Evolutionary conservation across 2,113 vertebrate species (phyloP), one percentile per base, ranked within the genome.

Genomic region (Gasterosteus nipponicus): DNA sequence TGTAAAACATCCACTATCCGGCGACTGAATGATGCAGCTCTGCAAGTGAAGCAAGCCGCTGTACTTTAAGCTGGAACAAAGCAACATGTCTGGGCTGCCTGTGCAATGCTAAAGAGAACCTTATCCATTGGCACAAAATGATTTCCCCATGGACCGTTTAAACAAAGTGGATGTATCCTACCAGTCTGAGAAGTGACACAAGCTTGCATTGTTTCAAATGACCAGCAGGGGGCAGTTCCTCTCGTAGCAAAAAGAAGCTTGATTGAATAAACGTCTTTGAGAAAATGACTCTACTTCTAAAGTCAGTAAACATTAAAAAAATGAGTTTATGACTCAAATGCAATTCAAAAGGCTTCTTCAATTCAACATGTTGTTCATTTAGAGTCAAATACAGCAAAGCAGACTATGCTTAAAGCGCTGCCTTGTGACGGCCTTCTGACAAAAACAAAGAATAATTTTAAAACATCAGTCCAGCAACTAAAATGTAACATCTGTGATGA

Each of bases 111-210:
- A 11, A 60, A 65, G 7, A 1, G 4, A 75, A 57, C 14, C 15
- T 16, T n/a, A 77, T 33, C 1, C 4, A 16, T 11, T 58, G 73
- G 58, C 61, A 62, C 60, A 41, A 71, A 67, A 10, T 42, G 4
- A 33, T 33, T 33, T 33, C 33, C 33, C 33, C 33, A 33, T 3
- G 29, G 4, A n/a, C 16, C 15, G 11, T 31, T 31, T n/a, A 51
- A 49, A 49, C 18, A 18, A 49, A 7, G 2, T 49, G 46, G 46
- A 49, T 18, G 16, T 49, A 7, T 5, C 46, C 46, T 49, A 1
- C 1, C 4, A 49, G 49, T 51, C 49, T 51, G 49, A n/a, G n/a
- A 19, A 51, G 49, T 51, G 49, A 51, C 19, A 9, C 22, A n/a
- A 53, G 10, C n/a, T 53, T 22, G 9, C 19, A 22, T 22, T 53